Base-by-base conservation (phyloP, 2,797 vertebrate species). In the Catharus ustulatus region DNA sequence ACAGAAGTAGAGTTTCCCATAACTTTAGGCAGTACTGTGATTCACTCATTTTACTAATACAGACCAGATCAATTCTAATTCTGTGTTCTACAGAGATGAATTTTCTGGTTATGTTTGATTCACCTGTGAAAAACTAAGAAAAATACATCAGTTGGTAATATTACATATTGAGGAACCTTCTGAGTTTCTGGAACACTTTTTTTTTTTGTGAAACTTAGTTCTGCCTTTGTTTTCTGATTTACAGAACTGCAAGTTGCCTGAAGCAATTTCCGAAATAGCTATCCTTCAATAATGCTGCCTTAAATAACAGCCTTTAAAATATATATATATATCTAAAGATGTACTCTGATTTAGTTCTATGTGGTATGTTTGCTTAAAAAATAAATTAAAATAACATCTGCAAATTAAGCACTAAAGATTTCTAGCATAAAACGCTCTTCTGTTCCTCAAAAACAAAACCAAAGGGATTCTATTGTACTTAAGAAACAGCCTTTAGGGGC, bases 31-130 rank as follows among this genome's bases (percentile, higher is more conserved):
- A 84, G 13, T 36, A 49, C 46, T 43, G 59, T 26, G n/a, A 64
- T 48, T 93, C 74, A 77, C 51, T 91, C 34, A 24, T 84, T 81
- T 92, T 66, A 46, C 52, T 79, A 69, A 78, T 58, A 89, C 24
- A 79, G 89, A 57, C 16, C 15, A 51, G 49, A 84, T 78, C 23
- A 71, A 75, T 92, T 95, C 72, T 86, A 92, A 90, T 89, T 84
- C 22, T 81, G 12, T 89, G 77, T 92, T 63, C 71, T 87, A 26
- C 45, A 67, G 71, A 90, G 57, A 82, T 32, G 2, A 84, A 89
- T 62, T 68, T 86, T 18, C 69, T 86, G 40, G 62, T 91, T 86
- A 38, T 1, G 1, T 89, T 80, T 46, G 11, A 63, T 63, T 76
- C 1, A 3, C 17, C 22, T 49, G 9, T 62, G 79, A 57, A 89